Evolutionary conservation across 92 coral and sea anemone species (phyloP).

Genomic region (Actinostola sp.): DNA sequence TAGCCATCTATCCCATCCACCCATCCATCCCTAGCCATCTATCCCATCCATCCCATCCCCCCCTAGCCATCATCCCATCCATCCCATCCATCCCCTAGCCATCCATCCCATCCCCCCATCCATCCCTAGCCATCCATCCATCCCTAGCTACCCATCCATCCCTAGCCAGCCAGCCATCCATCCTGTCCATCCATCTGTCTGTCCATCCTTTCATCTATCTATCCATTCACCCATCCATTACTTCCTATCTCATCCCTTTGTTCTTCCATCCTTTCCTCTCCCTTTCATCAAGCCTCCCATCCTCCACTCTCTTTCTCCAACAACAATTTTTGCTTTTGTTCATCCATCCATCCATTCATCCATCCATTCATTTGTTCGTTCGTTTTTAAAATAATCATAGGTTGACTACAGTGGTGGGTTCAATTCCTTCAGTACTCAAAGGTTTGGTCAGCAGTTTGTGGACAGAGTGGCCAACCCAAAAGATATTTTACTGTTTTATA

Average conservation of each 20-base stretch:
- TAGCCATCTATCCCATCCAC: neutral
- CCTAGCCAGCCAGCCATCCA: no score
- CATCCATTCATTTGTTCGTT: neutral
- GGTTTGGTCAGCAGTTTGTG: constrained; percentile 99
- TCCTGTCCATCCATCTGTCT: no score
- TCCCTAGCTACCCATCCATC: no score
- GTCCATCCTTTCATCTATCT: constrained; percentile 83
- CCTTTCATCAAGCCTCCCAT: neutral
- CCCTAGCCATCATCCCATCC: no score
- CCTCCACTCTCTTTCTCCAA: neutral
- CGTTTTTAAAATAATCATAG: constrained; percentile 30
- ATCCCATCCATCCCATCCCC: no score
- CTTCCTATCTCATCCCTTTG: no score
- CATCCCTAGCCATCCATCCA: no score
- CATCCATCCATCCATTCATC: neutral
- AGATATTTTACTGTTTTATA: constrained; percentile 79
- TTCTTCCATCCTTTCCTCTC: no score
- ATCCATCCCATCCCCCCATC: neutral
- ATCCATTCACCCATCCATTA: neutral
- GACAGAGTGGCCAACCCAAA: constrained; percentile 98
- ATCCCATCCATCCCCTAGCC: no score
- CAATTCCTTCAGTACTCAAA: constrained; percentile 78
- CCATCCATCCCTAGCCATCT: no score
- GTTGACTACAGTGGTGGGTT: constrained; percentile 97
- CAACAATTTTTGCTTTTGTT: neutral